A percentile compares a stretch with the other conserved stretches of the same genome.
phyloP scores from a whole-genome alignment of 2,113 vertebrate species.

The Burhinus bistriatus region DNA sequence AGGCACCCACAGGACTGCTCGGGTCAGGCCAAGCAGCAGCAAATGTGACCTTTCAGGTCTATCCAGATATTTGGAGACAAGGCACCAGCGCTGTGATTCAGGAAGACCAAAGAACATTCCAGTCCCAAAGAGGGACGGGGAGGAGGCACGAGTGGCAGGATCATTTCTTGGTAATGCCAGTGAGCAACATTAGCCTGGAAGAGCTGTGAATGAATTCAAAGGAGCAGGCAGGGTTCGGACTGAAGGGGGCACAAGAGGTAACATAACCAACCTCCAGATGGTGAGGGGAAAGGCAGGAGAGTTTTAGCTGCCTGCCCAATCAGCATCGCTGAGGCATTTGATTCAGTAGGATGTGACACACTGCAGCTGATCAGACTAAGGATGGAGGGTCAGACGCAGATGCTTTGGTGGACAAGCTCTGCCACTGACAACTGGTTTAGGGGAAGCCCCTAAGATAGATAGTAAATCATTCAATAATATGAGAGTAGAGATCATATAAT shows the following conservation, averaged over 20 bases:
- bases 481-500: background rate
- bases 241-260: background rate
- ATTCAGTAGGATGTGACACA: background rate
- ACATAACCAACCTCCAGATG: rapidly evolving
- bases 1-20: background rate
- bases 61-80: background rate
- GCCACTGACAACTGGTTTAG: background rate
- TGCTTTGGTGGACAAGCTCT: background rate
- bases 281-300: background rate
- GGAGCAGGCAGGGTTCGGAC: background rate
- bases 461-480: background rate
- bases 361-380: background rate
- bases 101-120: background rate
- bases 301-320: background rate
- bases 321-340: background rate
- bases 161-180: background rate
- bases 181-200: background rate
- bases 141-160: background rate
- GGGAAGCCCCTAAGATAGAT: background rate
- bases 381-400: background rate
- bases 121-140: background rate
- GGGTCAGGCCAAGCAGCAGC: background rate
- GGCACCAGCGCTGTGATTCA: rapidly evolving
- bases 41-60: background rate
- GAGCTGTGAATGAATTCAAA: rapidly evolving